Conservation (phyloP, 2,113 vertebrate species). For the Hippotragus niger region DNA sequence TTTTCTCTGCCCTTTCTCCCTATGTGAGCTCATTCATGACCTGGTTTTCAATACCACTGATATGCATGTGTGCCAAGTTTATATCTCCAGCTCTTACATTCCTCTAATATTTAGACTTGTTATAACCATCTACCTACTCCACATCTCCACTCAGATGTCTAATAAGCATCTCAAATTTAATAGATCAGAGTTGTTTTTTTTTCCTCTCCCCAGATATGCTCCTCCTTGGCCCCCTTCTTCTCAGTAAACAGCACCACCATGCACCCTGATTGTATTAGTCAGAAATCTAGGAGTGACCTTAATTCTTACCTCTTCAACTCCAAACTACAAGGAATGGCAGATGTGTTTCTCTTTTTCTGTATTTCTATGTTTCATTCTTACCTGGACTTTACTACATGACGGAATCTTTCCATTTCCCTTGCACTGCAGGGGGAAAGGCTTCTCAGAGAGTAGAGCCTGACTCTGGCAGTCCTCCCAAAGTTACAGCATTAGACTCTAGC, state of each 20-base stretch:
- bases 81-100: background rate
- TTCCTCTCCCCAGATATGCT: background rate
- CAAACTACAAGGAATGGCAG: background rate
- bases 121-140: background rate
- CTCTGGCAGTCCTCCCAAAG: background rate
- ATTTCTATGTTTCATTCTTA: background rate
- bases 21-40: background rate
- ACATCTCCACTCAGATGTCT: background rate
- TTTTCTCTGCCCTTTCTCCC: background rate
- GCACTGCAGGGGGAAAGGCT: background rate
- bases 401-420: background rate
- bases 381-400: background rate
- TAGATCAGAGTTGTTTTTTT: background rate
- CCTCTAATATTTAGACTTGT: background rate
- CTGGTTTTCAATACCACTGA: background rate
- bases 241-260: background rate
- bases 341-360: background rate
- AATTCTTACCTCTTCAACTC: background rate
- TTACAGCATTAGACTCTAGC: background rate
- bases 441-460: background rate
- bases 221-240: background rate
- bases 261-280: background rate
- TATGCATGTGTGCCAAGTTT: background rate
- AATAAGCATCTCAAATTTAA: background rate
- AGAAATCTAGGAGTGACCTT: background rate